Evolutionary conservation across 2,888 invertebrate genomes (phyloP).

Genomic region (Sclerodermus sp.): DNA sequence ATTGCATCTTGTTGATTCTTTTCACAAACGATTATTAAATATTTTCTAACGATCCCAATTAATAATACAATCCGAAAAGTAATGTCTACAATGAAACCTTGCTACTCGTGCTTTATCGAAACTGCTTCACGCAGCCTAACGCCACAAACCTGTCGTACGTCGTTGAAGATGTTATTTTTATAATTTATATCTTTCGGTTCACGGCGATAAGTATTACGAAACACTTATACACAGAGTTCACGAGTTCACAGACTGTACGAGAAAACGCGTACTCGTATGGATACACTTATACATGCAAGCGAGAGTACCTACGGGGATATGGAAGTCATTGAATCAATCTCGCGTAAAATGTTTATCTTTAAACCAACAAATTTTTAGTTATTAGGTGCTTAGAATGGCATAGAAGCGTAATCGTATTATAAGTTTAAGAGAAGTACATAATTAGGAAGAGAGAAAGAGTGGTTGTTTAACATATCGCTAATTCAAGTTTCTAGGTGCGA

Average conservation of each 20-base stretch:
- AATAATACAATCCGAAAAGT: too few species aligned
- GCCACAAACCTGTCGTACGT: conserved; percentile 20
- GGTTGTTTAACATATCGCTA: conserved; percentile 53
- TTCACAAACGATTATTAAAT: too few species aligned
- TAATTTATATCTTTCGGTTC: conserved; percentile 34
- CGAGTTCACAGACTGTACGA: conserved; percentile 2
- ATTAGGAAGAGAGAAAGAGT: conserved; percentile 14
- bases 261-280: not conserved
- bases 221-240: conserved; percentile 6
- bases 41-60: too few species aligned
- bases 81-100: too few species aligned
- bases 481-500: conserved; percentile 34
- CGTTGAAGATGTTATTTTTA: conserved; percentile 37
- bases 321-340: not conserved
- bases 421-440: conserved; percentile 22
- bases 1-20: too few species aligned
- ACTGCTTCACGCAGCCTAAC: not conserved
- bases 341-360: conserved; percentile 12
- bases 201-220: conserved; percentile 30
- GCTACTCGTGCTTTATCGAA: too few species aligned
- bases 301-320: not conserved
- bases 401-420: conserved; percentile 40
- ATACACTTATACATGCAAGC: not conserved
- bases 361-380: conserved; percentile 28
- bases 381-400: conserved; percentile 40